A percentile compares a stretch with the other conserved stretches of the same genome.
Evolutionary conservation across 2,888 invertebrate species (phyloP).

Genomic region (Nomada ruficornis): DNA sequence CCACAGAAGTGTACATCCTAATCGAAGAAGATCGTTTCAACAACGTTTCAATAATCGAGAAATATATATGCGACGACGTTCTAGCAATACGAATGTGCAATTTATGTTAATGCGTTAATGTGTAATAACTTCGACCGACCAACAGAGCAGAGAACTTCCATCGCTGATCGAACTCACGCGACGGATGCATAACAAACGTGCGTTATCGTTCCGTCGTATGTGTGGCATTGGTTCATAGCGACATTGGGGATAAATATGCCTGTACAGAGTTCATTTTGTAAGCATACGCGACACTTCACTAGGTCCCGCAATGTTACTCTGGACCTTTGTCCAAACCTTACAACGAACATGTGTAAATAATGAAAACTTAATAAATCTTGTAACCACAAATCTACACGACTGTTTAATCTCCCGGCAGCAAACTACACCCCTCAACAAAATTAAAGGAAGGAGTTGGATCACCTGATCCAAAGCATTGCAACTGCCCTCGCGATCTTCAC

Average conservation of each 20-base stretch:
- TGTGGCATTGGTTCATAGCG: constrained; percentile 82
- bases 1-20: too few species aligned
- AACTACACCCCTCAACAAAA: neutral
- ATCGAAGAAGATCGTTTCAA: too few species aligned
- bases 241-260: constrained; percentile 78
- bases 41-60: neutral
- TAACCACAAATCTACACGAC: constrained; percentile 55
- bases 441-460: neutral
- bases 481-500: neutral
- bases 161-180: constrained; percentile 61
- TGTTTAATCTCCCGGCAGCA: neutral
- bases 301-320: constrained; percentile 80
- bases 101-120: too few species aligned
- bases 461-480: neutral
- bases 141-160: constrained; percentile 53
- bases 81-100: neutral
- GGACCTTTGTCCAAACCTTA: constrained; percentile 80
- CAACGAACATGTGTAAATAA: constrained; percentile 80
- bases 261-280: constrained; percentile 74
- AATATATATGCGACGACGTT: constrained; percentile 4
- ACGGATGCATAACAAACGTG: constrained; percentile 44
- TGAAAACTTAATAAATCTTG: constrained; percentile 77
- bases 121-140: constrained; percentile 58
- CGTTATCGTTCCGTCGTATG: constrained; percentile 57
- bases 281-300: constrained; percentile 57